Evolutionary conservation across 1,140 invertebrate species (phyloP).

Genomic region (Phenacoccus solenopsis): DNA sequence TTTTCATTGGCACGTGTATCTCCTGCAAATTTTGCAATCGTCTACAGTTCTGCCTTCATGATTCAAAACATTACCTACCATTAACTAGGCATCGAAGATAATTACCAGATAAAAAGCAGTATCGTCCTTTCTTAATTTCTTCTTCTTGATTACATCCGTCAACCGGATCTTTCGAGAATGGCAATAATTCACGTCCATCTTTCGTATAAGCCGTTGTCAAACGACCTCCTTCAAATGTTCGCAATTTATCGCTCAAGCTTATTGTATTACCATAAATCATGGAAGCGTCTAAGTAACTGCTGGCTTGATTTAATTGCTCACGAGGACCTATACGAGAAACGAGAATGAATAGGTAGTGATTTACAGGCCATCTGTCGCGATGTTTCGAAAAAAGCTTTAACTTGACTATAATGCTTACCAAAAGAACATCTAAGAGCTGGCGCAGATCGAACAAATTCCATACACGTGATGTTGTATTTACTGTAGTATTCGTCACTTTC

Average conservation of each 20-base stretch:
- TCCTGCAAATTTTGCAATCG: conserved; percentile 37
- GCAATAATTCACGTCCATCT: conserved; percentile 52
- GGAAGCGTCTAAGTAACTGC: conserved; percentile 82
- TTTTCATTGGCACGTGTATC: conserved; percentile 69
- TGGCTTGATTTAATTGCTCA: conserved; percentile 82
- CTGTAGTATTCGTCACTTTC: conserved; percentile 53
- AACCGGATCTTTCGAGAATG: conserved; percentile 50
- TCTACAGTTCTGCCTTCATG: no score
- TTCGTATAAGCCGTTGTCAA: conserved; percentile 40
- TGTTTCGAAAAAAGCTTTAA: not conserved
- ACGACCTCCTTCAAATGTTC: conserved; percentile 41
- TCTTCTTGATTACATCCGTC: conserved; percentile 61
- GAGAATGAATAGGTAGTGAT: not conserved
- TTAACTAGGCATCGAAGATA: no score
- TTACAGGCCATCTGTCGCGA: not conserved
- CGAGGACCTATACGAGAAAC: conserved; percentile 47
- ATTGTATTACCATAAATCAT: conserved; percentile 61
- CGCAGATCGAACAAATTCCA: conserved; percentile 72
- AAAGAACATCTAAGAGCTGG: conserved; percentile 76
- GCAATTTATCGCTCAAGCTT: conserved; percentile 39
- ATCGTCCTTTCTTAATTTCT: conserved; percentile 50
- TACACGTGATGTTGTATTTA: conserved; percentile 51
- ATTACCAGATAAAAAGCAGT: conserved; percentile 59
- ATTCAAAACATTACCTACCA: no score
- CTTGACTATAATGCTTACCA: conserved; percentile 33